Conservation (phyloP, 2,888 invertebrate species). For the Kryphioiulus occultus region DNA sequence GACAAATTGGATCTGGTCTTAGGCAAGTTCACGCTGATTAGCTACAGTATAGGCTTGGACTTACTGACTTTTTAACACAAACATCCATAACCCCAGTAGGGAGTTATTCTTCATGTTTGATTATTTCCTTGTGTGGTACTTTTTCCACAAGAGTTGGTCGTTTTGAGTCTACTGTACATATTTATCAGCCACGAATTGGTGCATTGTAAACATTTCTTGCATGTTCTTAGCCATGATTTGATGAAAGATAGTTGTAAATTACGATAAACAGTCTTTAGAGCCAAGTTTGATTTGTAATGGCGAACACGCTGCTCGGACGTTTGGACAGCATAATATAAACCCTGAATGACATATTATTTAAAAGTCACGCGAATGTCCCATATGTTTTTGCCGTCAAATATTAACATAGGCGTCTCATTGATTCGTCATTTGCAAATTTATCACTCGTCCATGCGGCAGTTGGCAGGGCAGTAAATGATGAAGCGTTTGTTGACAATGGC, state of each 20-base stretch:
- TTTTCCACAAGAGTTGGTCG: too few species aligned
- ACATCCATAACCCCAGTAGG: too few species aligned
- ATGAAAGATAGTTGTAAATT: too few species aligned
- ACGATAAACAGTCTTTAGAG: too few species aligned
- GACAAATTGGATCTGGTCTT: background rate
- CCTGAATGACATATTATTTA: background rate
- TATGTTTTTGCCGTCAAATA: constrained; percentile 6
- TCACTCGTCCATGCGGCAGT: background rate
- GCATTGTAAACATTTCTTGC: too few species aligned
- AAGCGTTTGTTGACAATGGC: constrained; percentile 18
- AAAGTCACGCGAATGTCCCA: constrained; percentile 1
- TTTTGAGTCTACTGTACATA: too few species aligned
- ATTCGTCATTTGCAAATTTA: background rate
- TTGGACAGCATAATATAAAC: background rate
- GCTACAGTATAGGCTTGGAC: too few species aligned
- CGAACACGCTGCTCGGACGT: background rate
- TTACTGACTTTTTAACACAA: too few species aligned
- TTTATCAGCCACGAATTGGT: too few species aligned
- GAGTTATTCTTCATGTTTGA: too few species aligned
- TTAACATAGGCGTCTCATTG: constrained; percentile 8
- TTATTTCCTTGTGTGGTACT: too few species aligned
- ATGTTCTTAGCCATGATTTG: too few species aligned
- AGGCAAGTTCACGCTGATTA: background rate
- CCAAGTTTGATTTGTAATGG: background rate
- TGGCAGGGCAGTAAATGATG: background rate